These are phyloP conservation scores for Drosophila pectinifera DNA, from an alignment of 1,140 invertebrate genomes.

Conservation along the genomic window DNA sequence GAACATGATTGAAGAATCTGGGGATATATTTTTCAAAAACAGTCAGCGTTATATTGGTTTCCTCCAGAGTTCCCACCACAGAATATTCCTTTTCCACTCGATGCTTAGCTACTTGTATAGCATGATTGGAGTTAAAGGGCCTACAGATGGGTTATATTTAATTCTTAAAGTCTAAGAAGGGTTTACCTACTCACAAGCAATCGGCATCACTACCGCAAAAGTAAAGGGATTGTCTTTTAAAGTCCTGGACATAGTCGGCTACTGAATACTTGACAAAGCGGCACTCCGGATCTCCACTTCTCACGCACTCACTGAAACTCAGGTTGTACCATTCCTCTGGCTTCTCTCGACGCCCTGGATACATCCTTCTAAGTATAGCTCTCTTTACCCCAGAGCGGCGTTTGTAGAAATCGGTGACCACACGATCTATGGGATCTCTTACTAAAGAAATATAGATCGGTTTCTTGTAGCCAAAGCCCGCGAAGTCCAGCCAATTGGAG, in stretches of 20 bases:
- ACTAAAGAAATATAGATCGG: slow-evolving; percentile 96
- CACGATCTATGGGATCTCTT: slow-evolving; percentile 93
- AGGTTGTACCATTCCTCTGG: slow-evolving; percentile 94
- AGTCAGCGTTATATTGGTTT: slow-evolving; percentile 92
- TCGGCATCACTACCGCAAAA: slow-evolving; percentile 94
- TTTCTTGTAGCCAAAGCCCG: slow-evolving; percentile 89
- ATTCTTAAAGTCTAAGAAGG: not conserved
- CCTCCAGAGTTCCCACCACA: slow-evolving; percentile 94
- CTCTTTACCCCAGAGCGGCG: slow-evolving; percentile 91
- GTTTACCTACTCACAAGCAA: slow-evolving; percentile 90
- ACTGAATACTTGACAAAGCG: slow-evolving; percentile 91
- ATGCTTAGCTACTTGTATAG: slow-evolving; percentile 91
- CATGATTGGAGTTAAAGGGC: slow-evolving; percentile 92
- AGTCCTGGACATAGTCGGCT: slow-evolving; percentile 92
- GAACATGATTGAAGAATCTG: slow-evolving; percentile 91
- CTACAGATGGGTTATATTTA: slow-evolving; percentile 83
- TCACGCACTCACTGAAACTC: slow-evolving; percentile 94
- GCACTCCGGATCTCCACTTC: slow-evolving; percentile 93
- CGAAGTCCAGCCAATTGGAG: slow-evolving; percentile 86
- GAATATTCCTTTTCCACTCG: slow-evolving; percentile 94
- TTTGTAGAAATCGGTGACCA: slow-evolving; percentile 92
- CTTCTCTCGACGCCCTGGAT: slow-evolving; percentile 92
- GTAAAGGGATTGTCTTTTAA: slow-evolving; percentile 91
- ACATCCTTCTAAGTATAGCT: slow-evolving; percentile 94
- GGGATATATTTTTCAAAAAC: slow-evolving; percentile 94